Base-by-base conservation (phyloP, 1,140 invertebrate genomes). In the Drosophila sp. region DNA sequence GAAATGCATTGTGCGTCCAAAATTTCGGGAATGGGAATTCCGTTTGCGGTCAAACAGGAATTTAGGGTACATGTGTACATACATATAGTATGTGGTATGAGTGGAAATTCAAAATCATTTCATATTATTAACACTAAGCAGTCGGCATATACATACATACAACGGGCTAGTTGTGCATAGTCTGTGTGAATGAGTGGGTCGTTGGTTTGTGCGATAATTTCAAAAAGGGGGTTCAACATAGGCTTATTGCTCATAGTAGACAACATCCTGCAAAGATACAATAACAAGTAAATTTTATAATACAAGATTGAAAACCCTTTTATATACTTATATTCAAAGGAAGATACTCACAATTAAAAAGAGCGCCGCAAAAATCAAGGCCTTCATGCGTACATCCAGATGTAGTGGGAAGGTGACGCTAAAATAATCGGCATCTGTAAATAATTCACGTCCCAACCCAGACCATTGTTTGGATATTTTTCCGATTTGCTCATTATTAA, bases 331-430 rank as follows among this genome's bases (percentile, higher is more conserved):
- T 17, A 17, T 17, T 17, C 17, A 17, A 17, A 17, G 30, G 30
- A 5, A 32, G 47, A 25, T 41, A 84, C 71, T 81, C 60, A 90
- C 85, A 68, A 90, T 75, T 23, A 90, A 67, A 41, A 90, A 90
- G 10, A 79, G 57, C 0, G 85, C 85, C 2, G 80, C 78, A 7
- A 90, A 72, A 27, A 90, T 41, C 1, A 90, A 30, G 10, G 85
- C 85, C 47, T 90, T 90, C 79, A 90, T 81, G 55, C 86, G 85
- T n/a, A 90, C 80, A 73, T 85, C 86, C 68, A 90, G 60, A 33
- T 72, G 76, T 4, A 85, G 68, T 3, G 80, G 85, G 47, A 90
- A 90, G 47, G 81, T 72, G 56, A 79, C 72, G 54, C 70, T 76
- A 41, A 85, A 90, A 57, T 79, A 90, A 23, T 90, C 85, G 30